phyloP scores from a whole-genome alignment of 2,113 vertebrate species.

The Collichthys lucidus region DNA sequence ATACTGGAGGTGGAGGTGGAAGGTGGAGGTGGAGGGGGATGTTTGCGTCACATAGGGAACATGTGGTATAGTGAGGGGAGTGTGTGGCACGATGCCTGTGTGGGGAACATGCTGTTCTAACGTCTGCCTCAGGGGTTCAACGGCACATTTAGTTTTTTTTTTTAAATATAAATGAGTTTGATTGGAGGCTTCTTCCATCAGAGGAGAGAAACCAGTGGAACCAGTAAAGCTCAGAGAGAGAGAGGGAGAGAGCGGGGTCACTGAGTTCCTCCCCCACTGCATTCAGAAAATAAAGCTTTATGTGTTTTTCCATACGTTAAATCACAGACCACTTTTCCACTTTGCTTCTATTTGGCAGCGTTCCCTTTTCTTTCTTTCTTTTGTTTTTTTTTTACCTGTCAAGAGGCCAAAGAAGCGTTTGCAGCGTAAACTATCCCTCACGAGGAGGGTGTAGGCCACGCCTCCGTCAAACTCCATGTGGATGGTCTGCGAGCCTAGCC shows the following conservation, averaged over 20 bases:
- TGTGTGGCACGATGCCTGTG: slow-evolving; percentile 28
- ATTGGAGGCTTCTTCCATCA: slow-evolving; percentile 17
- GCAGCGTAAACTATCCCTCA: slow-evolving; percentile 87
- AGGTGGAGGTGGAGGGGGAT: not conserved
- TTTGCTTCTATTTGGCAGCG: slow-evolving; percentile 11
- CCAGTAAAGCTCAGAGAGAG: not conserved
- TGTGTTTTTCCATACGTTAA: slow-evolving; percentile 51
- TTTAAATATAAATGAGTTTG: not conserved
- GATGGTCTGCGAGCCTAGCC: slow-evolving; percentile 89
- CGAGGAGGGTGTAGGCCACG: slow-evolving; percentile 88
- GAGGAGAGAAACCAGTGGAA: slow-evolving; percentile 19
- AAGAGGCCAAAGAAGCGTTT: slow-evolving; percentile 86
- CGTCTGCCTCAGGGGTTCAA: slow-evolving; percentile 27
- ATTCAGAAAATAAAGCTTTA: slow-evolving; percentile 12
- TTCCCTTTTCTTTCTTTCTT: slow-evolving; percentile 7
- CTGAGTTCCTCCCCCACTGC: slow-evolving; percentile 17
- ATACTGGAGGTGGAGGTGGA: not conserved
- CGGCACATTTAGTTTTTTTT: not conserved
- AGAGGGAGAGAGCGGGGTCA: not conserved
- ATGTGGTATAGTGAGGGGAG: slow-evolving; percentile 38
- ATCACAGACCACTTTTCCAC: slow-evolving; percentile 9
- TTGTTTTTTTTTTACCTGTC: slow-evolving; percentile 81
- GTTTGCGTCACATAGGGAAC: slow-evolving; percentile 47
- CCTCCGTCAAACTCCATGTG: slow-evolving; percentile 88
- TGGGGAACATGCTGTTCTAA: slow-evolving; percentile 60